Percentiles rank a stretch among this genome's conserved stretches.
These are phyloP conservation scores for Brachionus sp. DNA, from an alignment of 1,140 invertebrate genomes.

Conservation along the genomic window DNA sequence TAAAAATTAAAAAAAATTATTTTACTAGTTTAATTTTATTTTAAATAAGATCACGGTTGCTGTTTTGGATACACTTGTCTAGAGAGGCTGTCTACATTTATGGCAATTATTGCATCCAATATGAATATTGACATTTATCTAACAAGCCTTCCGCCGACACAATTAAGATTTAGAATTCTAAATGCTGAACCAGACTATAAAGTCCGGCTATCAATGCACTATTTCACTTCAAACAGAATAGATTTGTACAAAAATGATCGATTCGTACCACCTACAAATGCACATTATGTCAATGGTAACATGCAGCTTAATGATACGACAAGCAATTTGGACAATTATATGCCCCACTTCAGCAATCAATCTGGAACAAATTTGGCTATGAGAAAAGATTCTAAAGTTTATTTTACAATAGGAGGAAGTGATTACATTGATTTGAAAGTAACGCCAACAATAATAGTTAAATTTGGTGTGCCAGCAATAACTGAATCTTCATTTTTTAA, in stretches of 20 bases:
- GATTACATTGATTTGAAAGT: conserved; percentile 43
- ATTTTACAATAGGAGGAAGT: background rate
- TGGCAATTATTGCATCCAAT: conserved; percentile 52
- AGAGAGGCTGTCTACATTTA: conserved; percentile 55
- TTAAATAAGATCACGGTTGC: conserved; percentile 54
- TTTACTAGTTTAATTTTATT: background rate
- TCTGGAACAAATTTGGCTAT: conserved; percentile 36
- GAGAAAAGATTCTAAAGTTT: conserved; percentile 1
- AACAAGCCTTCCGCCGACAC: conserved; percentile 49
- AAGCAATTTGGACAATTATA: background rate
- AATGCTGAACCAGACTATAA: conserved; percentile 49
- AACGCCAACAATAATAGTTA: conserved; percentile 9
- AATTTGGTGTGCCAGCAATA: conserved; percentile 33
- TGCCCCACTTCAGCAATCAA: background rate
- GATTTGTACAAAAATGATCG: conserved; percentile 52
- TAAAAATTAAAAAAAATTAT: background rate
- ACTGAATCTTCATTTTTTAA: background rate
- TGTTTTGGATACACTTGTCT: conserved; percentile 57
- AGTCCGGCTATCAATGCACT: conserved; percentile 51
- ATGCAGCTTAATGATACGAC: conserved; percentile 25
- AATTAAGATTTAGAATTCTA: conserved; percentile 51
- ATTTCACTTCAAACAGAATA: conserved; percentile 50
- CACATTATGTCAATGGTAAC: conserved; percentile 45
- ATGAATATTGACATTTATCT: conserved; percentile 46
- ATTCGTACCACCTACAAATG: conserved; percentile 51